These are phyloP conservation scores for Lytechinus variegatus DNA, from an alignment of 35 echinoderm and acorn worm genomes.

Conservation along the genomic window DNA sequence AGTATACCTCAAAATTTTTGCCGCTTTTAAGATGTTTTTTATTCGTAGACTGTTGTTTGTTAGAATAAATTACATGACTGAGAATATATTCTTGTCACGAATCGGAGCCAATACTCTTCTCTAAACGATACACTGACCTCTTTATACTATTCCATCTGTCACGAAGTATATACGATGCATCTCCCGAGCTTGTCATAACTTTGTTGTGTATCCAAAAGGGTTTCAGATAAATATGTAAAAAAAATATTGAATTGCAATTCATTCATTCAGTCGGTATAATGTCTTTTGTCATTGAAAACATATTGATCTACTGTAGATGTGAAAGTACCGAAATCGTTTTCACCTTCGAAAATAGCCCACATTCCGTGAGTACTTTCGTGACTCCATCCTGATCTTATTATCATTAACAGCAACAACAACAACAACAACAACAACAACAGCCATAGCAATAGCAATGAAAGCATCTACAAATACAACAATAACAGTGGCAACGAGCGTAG, in stretches of 20 bases:
- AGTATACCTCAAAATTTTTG: background rate
- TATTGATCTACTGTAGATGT: no score
- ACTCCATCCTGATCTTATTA: no score
- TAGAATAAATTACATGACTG: background rate
- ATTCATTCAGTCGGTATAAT: no score
- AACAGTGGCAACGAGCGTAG: no score
- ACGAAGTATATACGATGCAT: background rate
- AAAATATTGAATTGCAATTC: background rate
- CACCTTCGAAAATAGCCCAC: no score
- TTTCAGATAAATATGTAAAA: background rate
- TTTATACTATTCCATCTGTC: background rate
- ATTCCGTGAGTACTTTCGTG: no score
- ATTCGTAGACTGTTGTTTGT: background rate
- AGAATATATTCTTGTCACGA: background rate
- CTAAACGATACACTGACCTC: background rate
- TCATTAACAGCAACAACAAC: no score
- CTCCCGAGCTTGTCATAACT: background rate
- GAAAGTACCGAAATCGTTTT: no score
- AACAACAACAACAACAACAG: no score
- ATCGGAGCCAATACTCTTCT: background rate
- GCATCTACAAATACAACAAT: no score
- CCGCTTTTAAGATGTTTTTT: background rate
- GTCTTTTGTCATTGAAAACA: no score
- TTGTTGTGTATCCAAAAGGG: background rate
- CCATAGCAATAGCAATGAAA: no score